These are phyloP conservation scores for Gonatopus flavifemur DNA, from an alignment of 1,140 invertebrate species.

Conservation along the genomic window DNA sequence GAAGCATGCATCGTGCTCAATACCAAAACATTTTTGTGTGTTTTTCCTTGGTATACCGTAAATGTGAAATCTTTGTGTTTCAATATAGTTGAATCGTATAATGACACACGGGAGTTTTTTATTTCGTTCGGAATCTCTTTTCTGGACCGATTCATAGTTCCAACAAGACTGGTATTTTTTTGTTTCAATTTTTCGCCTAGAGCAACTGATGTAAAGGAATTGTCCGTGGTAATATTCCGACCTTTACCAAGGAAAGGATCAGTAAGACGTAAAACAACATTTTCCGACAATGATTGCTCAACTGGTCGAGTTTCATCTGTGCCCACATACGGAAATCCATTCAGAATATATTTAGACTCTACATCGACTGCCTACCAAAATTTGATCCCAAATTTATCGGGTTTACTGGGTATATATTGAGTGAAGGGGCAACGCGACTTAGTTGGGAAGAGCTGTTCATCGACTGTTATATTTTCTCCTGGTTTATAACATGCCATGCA, in stretches of 20 bases:
- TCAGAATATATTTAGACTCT: slow-evolving; percentile 29
- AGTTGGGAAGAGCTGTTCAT: slow-evolving; percentile 48
- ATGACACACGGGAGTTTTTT: too few relatives aligned
- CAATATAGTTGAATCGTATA: too few relatives aligned
- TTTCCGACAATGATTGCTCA: slow-evolving; percentile 12
- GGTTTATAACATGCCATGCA: slow-evolving; percentile 43
- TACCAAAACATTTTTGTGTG: too few relatives aligned
- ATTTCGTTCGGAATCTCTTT: too few relatives aligned
- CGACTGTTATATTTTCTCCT: slow-evolving; percentile 36
- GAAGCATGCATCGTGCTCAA: too few relatives aligned
- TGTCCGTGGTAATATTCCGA: slow-evolving; percentile 35
- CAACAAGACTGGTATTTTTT: slow-evolving; percentile 32
- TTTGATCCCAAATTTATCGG: slow-evolving; percentile 48
- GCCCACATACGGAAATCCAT: slow-evolving; percentile 35
- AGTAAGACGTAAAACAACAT: slow-evolving; percentile 22
- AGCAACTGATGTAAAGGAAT: slow-evolving; percentile 34
- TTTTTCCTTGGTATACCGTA: too few relatives aligned
- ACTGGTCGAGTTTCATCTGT: slow-evolving; percentile 31
- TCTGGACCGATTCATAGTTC: slow-evolving; percentile 30
- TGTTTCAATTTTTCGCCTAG: slow-evolving; percentile 29
- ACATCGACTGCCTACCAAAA: slow-evolving; percentile 43
- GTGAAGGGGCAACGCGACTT: slow-evolving; percentile 43
- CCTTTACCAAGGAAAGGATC: slow-evolving; percentile 26
- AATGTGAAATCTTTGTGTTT: too few relatives aligned
- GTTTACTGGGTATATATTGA: slow-evolving; percentile 47